Evolutionary conservation across 2,797 vertebrate species (phyloP).

Genomic region (Austrolebias charrua): DNA sequence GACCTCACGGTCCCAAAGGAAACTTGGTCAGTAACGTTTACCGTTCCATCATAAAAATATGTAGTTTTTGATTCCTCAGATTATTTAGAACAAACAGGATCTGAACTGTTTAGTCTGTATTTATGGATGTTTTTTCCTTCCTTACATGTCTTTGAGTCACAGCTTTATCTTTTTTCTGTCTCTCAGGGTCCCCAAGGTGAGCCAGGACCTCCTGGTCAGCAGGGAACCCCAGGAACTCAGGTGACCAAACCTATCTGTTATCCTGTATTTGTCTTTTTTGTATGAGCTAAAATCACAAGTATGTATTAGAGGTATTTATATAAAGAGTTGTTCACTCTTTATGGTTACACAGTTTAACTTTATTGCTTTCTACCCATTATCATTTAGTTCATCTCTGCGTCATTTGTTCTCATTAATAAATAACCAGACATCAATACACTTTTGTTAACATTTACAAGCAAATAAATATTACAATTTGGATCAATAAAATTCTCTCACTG

Average conservation of each 20-base stretch:
- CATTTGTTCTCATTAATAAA: background rate
- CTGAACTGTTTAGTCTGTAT: background rate
- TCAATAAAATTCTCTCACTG: background rate
- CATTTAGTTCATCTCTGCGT: background rate
- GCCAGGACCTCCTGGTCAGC: conserved; percentile 90
- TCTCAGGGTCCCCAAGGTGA: conserved; percentile 90
- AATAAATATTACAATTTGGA: background rate
- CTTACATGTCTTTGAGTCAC: background rate
- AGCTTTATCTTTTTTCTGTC: background rate
- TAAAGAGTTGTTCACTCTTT: too few species aligned
- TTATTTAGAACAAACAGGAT: rapidly evolving
- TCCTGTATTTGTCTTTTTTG: too few species aligned
- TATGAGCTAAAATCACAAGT: background rate
- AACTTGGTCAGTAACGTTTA: conserved; percentile 83
- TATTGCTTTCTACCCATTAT: background rate
- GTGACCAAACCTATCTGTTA: conserved; percentile 58
- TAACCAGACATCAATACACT: background rate
- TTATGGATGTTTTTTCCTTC: background rate
- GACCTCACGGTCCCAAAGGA: conserved; percentile 88
- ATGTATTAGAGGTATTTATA: too few species aligned
- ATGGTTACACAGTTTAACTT: background rate
- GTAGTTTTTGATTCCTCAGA: background rate
- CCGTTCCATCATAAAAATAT: background rate
- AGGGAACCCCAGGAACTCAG: conserved; percentile 88
- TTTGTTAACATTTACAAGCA: background rate